Evolutionary conservation across 2,888 invertebrate genomes (phyloP).

Genomic region (Endomychus coccineus): DNA sequence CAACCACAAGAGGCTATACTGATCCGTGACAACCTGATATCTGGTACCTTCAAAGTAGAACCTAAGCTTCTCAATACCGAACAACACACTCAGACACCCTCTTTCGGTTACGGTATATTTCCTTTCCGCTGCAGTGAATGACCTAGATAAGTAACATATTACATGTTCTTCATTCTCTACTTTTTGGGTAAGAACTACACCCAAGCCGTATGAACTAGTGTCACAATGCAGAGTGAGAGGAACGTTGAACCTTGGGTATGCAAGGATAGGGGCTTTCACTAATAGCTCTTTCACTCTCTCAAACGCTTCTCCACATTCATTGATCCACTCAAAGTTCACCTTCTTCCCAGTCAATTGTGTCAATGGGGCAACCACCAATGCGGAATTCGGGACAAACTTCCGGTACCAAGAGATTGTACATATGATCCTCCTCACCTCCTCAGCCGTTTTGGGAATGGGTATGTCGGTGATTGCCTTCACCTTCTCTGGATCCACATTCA

Average conservation of each 20-base stretch:
- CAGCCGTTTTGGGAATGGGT: slow-evolving; percentile 12
- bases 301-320: slow-evolving; percentile 12
- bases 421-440: slow-evolving; percentile 1
- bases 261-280: slow-evolving; percentile 14
- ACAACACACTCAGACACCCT: slow-evolving; percentile 8
- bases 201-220: slow-evolving; percentile 16
- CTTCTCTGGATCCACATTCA: slow-evolving; percentile 18
- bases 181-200: slow-evolving; percentile 13
- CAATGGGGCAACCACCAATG: slow-evolving; percentile 6
- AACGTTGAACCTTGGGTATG: slow-evolving; percentile 16
- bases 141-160: slow-evolving; percentile 13
- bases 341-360: slow-evolving; percentile 3
- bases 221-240: slow-evolving; percentile 16
- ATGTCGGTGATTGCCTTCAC: slow-evolving; percentile 19
- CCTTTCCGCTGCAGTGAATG: slow-evolving; percentile 11
- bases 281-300: slow-evolving; percentile 10
- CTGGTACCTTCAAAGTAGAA: slow-evolving; percentile 15
- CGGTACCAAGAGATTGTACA: slow-evolving; percentile 11
- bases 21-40: slow-evolving; percentile 18
- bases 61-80: slow-evolving; percentile 10
- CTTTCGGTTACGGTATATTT: slow-evolving; percentile 14
- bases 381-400: slow-evolving; percentile 17
- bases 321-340: slow-evolving; percentile 7
- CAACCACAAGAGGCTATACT: slow-evolving; percentile 16
- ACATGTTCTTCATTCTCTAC: slow-evolving; percentile 6